phyloP scores from a whole-genome alignment of 1,140 invertebrate species.

The Globodera ellingtonae region DNA sequence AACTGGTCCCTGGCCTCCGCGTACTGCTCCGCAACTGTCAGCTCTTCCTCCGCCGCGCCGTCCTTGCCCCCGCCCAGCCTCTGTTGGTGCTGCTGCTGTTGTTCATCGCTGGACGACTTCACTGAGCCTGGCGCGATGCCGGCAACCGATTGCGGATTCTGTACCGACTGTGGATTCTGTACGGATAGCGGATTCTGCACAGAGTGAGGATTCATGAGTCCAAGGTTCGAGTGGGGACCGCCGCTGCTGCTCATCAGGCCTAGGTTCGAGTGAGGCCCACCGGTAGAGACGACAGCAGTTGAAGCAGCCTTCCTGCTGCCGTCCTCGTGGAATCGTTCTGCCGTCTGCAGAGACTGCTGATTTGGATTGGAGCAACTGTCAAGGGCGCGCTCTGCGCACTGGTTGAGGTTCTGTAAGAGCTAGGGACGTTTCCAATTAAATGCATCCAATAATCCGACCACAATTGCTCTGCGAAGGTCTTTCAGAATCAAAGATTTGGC shows the following conservation, averaged over 20 bases:
- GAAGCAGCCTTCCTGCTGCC: conserved; percentile 7
- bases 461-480: conserved; percentile 23
- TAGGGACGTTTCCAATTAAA: too few species aligned
- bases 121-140: conserved; percentile 15
- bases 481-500: conserved; percentile 24
- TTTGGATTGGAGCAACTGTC: conserved; percentile 9
- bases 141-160: conserved; percentile 20
- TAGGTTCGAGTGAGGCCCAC: conserved; percentile 25
- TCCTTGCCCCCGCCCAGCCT: background rate
- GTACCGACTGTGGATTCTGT: background rate
- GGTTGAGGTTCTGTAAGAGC: conserved; percentile 9
- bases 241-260: conserved; percentile 9
- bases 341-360: background rate
- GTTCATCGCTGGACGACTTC: conserved; percentile 2
- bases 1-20: conserved; percentile 11
- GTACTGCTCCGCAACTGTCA: conserved; percentile 21
- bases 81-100: background rate
- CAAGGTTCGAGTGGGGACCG: conserved; percentile 25
- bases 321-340: background rate
- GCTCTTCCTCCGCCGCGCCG: conserved; percentile 1
- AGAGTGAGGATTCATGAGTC: conserved; percentile 23
- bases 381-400: conserved; percentile 11
- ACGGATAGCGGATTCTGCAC: conserved; percentile 27
- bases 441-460: background rate
- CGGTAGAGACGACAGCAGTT: background rate